Percentiles rank a stretch among this genome's conserved stretches.
These are phyloP conservation scores for Babyrousa celebensis DNA, from an alignment of 2,797 vertebrate species.

Conservation along the genomic window DNA sequence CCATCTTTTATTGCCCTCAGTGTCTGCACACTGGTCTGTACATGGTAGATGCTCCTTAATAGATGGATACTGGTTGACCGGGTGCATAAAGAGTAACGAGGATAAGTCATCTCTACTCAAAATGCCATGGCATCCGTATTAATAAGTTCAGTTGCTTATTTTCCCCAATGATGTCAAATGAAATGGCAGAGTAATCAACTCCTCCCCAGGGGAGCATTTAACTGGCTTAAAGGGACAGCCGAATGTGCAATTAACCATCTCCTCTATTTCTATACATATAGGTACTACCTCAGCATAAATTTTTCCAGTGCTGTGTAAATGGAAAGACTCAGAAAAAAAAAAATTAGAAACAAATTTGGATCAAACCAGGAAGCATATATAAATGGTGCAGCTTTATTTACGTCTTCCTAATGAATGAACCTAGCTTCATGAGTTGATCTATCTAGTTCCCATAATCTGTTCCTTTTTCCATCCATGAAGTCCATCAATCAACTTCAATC, in stretches of 20 bases:
- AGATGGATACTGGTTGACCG: neutral
- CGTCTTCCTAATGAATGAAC: constrained; percentile 73
- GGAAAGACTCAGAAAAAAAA: constrained; percentile 40
- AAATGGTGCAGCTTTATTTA: neutral
- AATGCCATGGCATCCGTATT: neutral
- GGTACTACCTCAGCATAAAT: neutral
- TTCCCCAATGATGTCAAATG: neutral
- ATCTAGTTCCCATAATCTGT: constrained; percentile 53
- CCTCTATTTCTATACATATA: neutral
- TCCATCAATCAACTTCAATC: constrained; percentile 79
- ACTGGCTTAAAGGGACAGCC: constrained; percentile 38
- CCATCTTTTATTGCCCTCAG: neutral
- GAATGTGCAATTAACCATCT: neutral
- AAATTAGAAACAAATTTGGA: neutral
- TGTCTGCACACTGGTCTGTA: neutral
- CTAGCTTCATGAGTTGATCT: neutral
- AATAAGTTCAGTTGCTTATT: constrained; percentile 24
- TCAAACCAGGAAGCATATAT: neutral
- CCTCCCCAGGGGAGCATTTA: neutral
- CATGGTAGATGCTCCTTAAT: neutral
- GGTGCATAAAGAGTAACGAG: neutral
- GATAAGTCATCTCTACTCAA: neutral
- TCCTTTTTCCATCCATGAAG: constrained; percentile 75
- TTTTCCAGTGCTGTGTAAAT: neutral
- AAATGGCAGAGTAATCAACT: constrained; percentile 54